A percentile compares a stretch with the other conserved stretches of the same genome.
Conservation (phyloP, 2,113 vertebrate species). For the Sinosuthora webbiana region DNA sequence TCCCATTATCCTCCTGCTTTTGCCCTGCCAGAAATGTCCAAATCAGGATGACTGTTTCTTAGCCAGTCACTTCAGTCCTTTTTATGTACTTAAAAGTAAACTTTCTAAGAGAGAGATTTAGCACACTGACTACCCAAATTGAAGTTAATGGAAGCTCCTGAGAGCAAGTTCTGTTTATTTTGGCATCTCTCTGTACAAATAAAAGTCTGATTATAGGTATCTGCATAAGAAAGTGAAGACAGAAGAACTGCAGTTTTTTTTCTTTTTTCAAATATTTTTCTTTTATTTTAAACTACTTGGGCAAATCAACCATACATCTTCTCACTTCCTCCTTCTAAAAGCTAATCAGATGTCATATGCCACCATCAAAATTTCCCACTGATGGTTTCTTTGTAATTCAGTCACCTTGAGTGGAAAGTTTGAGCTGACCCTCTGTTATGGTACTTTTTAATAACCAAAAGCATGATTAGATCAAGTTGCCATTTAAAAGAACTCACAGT, state of each 20-base stretch:
- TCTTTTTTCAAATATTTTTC: background rate
- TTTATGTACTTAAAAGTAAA: slow-evolving; percentile 19
- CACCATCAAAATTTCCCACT: slow-evolving; percentile 16
- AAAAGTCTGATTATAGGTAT: slow-evolving; percentile 8
- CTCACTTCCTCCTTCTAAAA: slow-evolving; percentile 22
- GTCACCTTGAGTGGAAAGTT: slow-evolving; percentile 11
- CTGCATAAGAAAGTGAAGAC: background rate
- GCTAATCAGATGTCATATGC: background rate
- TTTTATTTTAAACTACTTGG: background rate
- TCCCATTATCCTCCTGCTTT: background rate
- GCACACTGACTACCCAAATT: background rate
- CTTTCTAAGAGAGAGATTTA: background rate
- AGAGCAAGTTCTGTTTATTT: slow-evolving; percentile 24
- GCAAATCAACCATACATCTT: background rate
- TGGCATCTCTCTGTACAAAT: background rate
- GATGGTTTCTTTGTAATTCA: background rate
- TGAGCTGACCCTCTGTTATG: background rate
- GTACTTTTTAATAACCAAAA: background rate
- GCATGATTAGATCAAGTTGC: background rate
- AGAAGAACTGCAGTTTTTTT: background rate
- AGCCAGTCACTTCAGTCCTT: background rate
- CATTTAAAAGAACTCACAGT: background rate
- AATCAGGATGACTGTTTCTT: background rate
- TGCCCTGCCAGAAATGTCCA: background rate
- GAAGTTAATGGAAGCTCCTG: slow-evolving; percentile 17